phyloP scores from a whole-genome alignment of 2,888 invertebrate genomes.

The Leptopilina myrica region DNA sequence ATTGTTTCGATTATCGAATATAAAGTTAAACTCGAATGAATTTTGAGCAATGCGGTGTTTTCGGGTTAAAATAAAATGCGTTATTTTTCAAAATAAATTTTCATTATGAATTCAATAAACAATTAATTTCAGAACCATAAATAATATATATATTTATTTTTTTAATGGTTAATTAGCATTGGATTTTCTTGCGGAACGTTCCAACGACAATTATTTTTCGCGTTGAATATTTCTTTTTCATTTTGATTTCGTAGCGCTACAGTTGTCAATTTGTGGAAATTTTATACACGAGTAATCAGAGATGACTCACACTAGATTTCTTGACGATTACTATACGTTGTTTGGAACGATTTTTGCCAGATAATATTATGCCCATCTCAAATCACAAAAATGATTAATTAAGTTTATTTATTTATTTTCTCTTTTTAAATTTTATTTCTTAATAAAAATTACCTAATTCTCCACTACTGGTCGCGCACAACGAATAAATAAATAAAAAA shows the following conservation, averaged over 20 bases:
- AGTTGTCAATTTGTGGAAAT: background rate
- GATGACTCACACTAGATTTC: background rate
- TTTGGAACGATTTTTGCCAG: background rate
- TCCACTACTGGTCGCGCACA: background rate
- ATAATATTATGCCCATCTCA: background rate
- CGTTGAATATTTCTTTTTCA: background rate
- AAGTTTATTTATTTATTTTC: background rate
- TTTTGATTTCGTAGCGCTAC: background rate
- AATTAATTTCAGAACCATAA: background rate
- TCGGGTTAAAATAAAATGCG: background rate
- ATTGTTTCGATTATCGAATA: background rate
- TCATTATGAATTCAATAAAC: background rate
- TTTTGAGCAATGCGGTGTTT: background rate
- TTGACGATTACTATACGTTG: background rate
- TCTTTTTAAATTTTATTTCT: background rate
- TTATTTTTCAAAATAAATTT: background rate
- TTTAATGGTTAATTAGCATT: background rate
- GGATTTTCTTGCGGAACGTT: background rate
- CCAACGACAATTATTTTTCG: background rate
- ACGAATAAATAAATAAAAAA: background rate
- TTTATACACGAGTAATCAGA: background rate
- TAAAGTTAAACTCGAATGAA: background rate
- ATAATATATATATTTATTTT: too few species aligned
- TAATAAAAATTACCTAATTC: background rate
- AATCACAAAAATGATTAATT: background rate